A percentile compares a stretch with the other conserved stretches of the same genome.
Evolutionary conservation across 2,888 invertebrate species (phyloP).

Genomic region (Ametastegia equiseti): DNA sequence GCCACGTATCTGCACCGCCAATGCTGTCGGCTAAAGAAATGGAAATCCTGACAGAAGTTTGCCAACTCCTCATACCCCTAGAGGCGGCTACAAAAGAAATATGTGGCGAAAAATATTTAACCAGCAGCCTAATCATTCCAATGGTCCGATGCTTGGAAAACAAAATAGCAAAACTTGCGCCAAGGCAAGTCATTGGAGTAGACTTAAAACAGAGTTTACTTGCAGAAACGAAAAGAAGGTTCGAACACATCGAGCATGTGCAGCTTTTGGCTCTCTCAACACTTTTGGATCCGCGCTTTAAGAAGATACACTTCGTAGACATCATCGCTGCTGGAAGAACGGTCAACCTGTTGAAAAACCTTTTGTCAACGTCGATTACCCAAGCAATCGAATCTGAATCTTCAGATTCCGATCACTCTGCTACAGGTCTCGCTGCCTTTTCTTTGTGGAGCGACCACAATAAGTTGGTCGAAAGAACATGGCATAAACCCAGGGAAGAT

Average conservation of each 20-base stretch:
- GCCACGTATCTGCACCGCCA: conserved; percentile 42
- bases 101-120: conserved; percentile 53
- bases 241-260: background rate
- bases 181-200: background rate
- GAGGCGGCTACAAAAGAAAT: conserved; percentile 52
- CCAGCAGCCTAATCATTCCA: conserved; percentile 54
- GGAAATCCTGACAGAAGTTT: conserved; percentile 48
- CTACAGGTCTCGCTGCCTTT: background rate
- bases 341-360: background rate
- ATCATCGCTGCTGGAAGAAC: background rate
- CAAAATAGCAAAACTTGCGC: conserved; percentile 32
- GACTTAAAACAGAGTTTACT: background rate
- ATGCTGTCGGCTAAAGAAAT: conserved; percentile 53
- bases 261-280: background rate
- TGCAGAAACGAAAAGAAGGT: background rate
- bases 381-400: background rate
- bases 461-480: background rate
- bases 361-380: background rate
- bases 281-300: background rate
- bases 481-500: background rate
- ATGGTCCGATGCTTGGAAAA: conserved; percentile 46
- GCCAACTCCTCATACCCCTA: conserved; percentile 50
- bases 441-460: conserved; percentile 1
- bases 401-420: background rate
- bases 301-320: background rate